Conservation (phyloP, 2,113 vertebrate genomes). For the Thalassoma bifasciatum region DNA sequence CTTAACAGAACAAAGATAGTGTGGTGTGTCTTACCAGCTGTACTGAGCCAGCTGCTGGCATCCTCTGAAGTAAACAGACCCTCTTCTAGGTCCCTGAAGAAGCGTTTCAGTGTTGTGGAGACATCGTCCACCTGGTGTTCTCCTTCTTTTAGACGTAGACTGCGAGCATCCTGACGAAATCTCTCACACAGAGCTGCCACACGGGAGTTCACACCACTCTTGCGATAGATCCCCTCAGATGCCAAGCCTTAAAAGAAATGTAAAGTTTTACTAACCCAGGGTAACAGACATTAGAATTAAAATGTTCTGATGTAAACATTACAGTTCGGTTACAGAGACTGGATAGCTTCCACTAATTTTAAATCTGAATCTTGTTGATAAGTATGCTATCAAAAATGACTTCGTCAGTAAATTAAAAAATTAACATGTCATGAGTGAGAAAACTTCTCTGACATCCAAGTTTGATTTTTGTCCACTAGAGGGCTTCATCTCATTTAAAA, state of each 20-base stretch:
- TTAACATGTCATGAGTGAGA: background rate
- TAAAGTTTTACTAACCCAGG: background rate
- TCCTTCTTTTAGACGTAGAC: slow-evolving; percentile 87
- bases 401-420: background rate
- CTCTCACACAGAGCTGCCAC: slow-evolving; percentile 87
- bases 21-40: slow-evolving; percentile 78
- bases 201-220: slow-evolving; percentile 94
- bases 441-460: background rate
- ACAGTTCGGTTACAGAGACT: no score
- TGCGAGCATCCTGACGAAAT: slow-evolving; percentile 88
- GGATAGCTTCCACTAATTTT: no score
- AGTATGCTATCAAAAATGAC: background rate
- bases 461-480: background rate
- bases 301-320: no score
- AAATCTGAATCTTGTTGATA: no score
- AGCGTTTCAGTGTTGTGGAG: slow-evolving; percentile 92
- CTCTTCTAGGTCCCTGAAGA: slow-evolving; percentile 90
- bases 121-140: slow-evolving; percentile 95
- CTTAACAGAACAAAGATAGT: background rate
- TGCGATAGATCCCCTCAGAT: slow-evolving; percentile 95
- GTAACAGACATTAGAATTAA: no score
- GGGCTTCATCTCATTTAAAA: background rate
- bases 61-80: slow-evolving; percentile 87
- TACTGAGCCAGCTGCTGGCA: slow-evolving; percentile 83
- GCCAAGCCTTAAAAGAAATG: slow-evolving; percentile 84